A percentile compares a stretch with the other conserved stretches of the same genome.
Conservation (phyloP, 2,888 invertebrate species). For the Lomographa bimaculata region DNA sequence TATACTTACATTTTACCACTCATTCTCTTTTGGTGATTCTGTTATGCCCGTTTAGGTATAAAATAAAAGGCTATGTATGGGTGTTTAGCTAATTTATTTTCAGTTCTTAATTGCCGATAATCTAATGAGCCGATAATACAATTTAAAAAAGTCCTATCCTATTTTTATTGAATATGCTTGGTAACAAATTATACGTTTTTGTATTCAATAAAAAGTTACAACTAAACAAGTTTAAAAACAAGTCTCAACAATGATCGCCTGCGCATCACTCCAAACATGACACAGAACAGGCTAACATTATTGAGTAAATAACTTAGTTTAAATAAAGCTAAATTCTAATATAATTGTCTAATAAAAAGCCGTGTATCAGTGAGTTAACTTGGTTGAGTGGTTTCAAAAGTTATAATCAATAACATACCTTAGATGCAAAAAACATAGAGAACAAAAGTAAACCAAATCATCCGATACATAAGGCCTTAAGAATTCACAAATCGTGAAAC, state of each 20-base stretch:
- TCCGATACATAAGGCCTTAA: slow-evolving; percentile 58
- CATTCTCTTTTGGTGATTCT: no score
- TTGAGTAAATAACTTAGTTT: slow-evolving; percentile 76
- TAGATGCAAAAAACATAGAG: slow-evolving; percentile 36
- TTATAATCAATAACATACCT: slow-evolving; percentile 36
- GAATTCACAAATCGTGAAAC: slow-evolving; percentile 39
- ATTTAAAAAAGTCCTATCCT: slow-evolving; percentile 79
- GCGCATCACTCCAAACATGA: slow-evolving; percentile 39
- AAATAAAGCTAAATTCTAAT: slow-evolving; percentile 70
- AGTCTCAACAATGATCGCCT: slow-evolving; percentile 64
- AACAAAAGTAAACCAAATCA: slow-evolving; percentile 46
- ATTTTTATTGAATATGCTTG: slow-evolving; percentile 82
- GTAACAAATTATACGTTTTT: slow-evolving; percentile 81
- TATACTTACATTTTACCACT: no score
- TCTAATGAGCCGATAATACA: slow-evolving; percentile 83
- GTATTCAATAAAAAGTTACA: slow-evolving; percentile 78
- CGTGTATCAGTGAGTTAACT: slow-evolving; percentile 65
- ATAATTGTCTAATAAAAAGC: slow-evolving; percentile 68
- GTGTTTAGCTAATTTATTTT: slow-evolving; percentile 83
- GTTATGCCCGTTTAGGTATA: no score
- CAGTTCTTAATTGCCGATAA: slow-evolving; percentile 83
- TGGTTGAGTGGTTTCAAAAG: slow-evolving; percentile 45
- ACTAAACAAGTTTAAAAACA: slow-evolving; percentile 75
- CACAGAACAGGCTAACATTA: slow-evolving; percentile 48
- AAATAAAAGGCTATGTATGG: slow-evolving; percentile 50